Evolutionary conservation across 2,888 invertebrate species (phyloP).

Genomic region (Tanypteryx hageni): DNA sequence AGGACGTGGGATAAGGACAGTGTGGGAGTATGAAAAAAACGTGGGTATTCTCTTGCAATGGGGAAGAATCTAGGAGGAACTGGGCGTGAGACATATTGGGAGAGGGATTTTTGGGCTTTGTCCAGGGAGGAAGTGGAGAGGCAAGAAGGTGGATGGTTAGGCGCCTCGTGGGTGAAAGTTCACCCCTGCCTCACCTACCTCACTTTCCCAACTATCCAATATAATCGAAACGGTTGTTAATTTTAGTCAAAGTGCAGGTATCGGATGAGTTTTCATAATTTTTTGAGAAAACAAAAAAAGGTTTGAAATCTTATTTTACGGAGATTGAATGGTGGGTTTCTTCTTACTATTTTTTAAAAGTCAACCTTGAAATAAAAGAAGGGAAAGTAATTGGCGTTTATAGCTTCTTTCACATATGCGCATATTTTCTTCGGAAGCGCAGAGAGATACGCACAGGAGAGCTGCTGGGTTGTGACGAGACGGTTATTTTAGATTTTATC

Average conservation of each 20-base stretch:
- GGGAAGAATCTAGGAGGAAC: no score
- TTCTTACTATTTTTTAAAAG: background rate
- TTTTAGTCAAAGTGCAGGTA: conserved; percentile 4
- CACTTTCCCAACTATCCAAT: background rate
- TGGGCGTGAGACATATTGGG: background rate
- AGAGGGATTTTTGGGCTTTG: background rate
- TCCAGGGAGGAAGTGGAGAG: background rate
- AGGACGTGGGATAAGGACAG: conserved; percentile 40
- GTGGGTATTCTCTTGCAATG: background rate
- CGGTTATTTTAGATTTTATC: no score
- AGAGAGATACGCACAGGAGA: no score
- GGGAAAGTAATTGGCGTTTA: background rate
- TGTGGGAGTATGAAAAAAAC: background rate
- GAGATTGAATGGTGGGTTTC: conserved; percentile 23
- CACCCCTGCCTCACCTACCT: background rate
- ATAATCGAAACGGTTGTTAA: background rate
- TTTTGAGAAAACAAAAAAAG: conserved; percentile 30
- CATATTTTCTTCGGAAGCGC: background rate
- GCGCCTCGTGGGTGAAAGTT: background rate
- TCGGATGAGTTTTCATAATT: conserved; percentile 35
- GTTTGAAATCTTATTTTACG: conserved; percentile 30
- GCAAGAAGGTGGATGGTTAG: background rate
- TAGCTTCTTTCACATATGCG: background rate
- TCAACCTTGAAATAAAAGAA: background rate
- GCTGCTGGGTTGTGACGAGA: no score